These are phyloP conservation scores for Bubalus kerabau DNA, from an alignment of 2,113 vertebrate species.

Conservation along the genomic window DNA sequence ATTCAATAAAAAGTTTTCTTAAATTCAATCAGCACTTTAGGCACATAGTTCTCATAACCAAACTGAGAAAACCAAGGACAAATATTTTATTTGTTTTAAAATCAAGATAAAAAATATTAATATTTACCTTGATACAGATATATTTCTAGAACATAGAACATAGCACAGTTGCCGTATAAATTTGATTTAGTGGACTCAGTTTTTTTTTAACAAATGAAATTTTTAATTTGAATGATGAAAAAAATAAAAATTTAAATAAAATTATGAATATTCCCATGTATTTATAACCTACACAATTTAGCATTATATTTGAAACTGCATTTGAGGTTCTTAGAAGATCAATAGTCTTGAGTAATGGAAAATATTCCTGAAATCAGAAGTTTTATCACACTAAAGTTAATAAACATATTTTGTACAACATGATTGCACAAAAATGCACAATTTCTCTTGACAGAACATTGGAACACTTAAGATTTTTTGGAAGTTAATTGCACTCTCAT, in stretches of 20 bases:
- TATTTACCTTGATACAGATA: neutral
- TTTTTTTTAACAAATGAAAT: neutral
- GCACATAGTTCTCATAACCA: neutral
- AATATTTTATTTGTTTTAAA: neutral
- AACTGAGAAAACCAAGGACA: neutral
- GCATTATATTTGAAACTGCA: neutral
- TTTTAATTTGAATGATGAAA: neutral
- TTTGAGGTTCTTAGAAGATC: slow-evolving; percentile 3
- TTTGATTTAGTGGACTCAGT: neutral
- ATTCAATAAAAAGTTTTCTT: neutral
- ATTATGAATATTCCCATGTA: neutral
- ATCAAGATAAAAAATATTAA: neutral
- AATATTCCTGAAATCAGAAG: slow-evolving; percentile 34
- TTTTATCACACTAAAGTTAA: slow-evolving; percentile 31
- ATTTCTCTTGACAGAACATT: slow-evolving; percentile 57
- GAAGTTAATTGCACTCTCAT: slow-evolving; percentile 60
- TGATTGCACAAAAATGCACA: neutral
- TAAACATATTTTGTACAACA: slow-evolving; percentile 25
- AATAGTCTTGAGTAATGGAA: neutral
- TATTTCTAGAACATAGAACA: neutral
- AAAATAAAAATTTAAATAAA: neutral
- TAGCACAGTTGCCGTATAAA: neutral
- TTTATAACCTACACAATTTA: neutral
- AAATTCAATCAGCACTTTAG: neutral
- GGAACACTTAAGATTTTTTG: slow-evolving; percentile 52